These are phyloP conservation scores for Panagrolaimus sp. DNA, from an alignment of 1,140 invertebrate species.

Conservation along the genomic window DNA sequence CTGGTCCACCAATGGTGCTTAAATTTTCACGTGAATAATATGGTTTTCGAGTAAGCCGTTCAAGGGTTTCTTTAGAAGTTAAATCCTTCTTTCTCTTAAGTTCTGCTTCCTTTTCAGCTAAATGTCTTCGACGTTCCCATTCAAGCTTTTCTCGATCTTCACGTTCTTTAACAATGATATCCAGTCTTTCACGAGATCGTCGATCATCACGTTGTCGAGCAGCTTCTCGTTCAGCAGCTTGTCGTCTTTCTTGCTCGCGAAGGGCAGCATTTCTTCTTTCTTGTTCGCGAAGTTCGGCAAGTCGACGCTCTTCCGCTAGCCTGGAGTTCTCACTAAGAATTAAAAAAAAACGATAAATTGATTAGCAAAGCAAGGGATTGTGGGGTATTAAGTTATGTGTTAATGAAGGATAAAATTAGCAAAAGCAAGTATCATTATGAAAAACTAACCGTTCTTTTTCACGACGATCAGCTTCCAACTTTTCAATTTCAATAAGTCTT, in stretches of 20 bases:
- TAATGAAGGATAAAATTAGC: background rate
- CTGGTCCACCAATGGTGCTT: conserved; percentile 27
- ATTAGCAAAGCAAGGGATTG: too few species aligned
- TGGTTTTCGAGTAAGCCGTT: conserved; percentile 51
- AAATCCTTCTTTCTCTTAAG: conserved; percentile 40
- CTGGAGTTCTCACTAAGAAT: conserved; percentile 40
- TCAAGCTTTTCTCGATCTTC: conserved; percentile 53
- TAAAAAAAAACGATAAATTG: too few species aligned
- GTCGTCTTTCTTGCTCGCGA: conserved; percentile 26
- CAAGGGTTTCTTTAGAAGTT: conserved; percentile 55
- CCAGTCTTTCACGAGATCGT: conserved; percentile 44
- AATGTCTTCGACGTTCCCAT: conserved; percentile 34
- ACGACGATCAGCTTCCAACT: conserved; percentile 37
- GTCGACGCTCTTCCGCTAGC: conserved; percentile 40
- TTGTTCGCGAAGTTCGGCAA: conserved; percentile 46
- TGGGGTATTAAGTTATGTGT: too few species aligned
- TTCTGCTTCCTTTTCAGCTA: conserved; percentile 34
- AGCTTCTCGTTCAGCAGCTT: conserved; percentile 35
- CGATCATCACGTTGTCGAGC: conserved; percentile 38
- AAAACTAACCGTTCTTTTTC: conserved; percentile 33
- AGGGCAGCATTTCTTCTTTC: conserved; percentile 42
- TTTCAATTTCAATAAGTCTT: conserved; percentile 33
- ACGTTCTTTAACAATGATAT: conserved; percentile 43
- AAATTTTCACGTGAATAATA: conserved; percentile 55
- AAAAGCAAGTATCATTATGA: background rate